Conservation (phyloP, 1,140 invertebrate genomes). For the Sesamia nonagrioides region DNA sequence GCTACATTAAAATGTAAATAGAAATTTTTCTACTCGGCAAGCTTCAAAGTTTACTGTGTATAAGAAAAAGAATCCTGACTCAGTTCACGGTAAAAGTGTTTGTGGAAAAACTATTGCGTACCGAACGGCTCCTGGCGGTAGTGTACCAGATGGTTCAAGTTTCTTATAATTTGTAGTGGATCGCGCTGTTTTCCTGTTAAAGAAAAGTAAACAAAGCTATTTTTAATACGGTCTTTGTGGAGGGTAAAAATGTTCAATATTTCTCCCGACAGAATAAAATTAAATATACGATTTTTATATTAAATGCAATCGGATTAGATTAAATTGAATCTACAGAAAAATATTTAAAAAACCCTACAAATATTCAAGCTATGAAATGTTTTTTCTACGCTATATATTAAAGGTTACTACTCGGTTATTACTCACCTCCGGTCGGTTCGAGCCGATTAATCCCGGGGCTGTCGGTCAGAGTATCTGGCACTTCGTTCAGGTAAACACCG, state of each 20-base stretch:
- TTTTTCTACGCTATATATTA: background rate
- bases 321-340: no score
- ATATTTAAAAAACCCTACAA: background rate
- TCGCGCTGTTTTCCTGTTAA: slow-evolving; percentile 77
- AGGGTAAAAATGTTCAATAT: background rate
- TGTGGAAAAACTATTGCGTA: slow-evolving; percentile 59
- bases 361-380: background rate
- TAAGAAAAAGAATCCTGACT: slow-evolving; percentile 41
- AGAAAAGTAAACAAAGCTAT: slow-evolving; percentile 41
- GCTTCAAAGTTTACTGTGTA: slow-evolving; percentile 27
- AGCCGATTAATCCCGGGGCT: slow-evolving; percentile 76
- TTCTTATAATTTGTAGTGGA: slow-evolving; percentile 75
- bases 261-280: background rate
- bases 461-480: slow-evolving; percentile 77
- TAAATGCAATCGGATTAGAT: no score
- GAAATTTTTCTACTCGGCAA: slow-evolving; percentile 32
- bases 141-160: slow-evolving; percentile 77
- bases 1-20: slow-evolving; percentile 48
- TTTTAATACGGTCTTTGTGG: background rate
- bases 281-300: background rate
- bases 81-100: slow-evolving; percentile 38
- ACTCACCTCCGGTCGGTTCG: slow-evolving; percentile 68
- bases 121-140: slow-evolving; percentile 76
- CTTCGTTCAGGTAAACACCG: slow-evolving; percentile 62
- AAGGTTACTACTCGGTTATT: background rate